phyloP scores from a whole-genome alignment of 2,797 vertebrate species.

The Molossus alvarezi region DNA sequence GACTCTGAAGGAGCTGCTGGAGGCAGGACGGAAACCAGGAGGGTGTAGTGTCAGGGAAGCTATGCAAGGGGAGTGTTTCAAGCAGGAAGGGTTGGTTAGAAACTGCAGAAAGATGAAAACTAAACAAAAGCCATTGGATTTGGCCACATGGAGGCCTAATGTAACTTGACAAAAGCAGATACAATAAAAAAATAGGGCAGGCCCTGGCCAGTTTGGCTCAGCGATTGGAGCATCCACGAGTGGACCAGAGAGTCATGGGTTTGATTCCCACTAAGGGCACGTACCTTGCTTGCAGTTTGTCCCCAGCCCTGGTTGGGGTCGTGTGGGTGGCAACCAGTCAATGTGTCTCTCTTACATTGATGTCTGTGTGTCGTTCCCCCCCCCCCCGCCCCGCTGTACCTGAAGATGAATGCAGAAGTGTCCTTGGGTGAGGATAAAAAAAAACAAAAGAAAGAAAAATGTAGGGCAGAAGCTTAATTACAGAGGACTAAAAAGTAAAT shows the following conservation, averaged over 20 bases:
- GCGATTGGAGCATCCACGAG: no score
- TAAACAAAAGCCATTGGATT: background rate
- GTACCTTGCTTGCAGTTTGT: no score
- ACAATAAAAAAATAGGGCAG: background rate
- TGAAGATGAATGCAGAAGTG: no score
- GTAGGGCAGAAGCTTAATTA: background rate
- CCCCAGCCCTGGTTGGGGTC: no score
- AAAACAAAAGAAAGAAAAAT: background rate
- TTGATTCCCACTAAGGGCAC: no score
- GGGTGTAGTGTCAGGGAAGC: background rate
- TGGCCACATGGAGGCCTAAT: background rate
- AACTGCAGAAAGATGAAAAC: constrained; percentile 1
- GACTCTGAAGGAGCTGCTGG: background rate
- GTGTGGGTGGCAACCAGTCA: no score
- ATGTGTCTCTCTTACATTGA: no score
- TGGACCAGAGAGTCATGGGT: no score
- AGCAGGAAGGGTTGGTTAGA: background rate
- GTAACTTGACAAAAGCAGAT: background rate
- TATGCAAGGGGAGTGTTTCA: background rate
- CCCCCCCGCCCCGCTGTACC: no score
- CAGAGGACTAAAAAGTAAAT: background rate
- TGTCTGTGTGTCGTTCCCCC: no score
- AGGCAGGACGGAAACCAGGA: background rate
- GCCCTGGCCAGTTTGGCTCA: no score
- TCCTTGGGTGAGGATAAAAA: no score